phyloP scores from a whole-genome alignment of 2,113 vertebrate genomes.

The Spheniscus mendiculus region DNA sequence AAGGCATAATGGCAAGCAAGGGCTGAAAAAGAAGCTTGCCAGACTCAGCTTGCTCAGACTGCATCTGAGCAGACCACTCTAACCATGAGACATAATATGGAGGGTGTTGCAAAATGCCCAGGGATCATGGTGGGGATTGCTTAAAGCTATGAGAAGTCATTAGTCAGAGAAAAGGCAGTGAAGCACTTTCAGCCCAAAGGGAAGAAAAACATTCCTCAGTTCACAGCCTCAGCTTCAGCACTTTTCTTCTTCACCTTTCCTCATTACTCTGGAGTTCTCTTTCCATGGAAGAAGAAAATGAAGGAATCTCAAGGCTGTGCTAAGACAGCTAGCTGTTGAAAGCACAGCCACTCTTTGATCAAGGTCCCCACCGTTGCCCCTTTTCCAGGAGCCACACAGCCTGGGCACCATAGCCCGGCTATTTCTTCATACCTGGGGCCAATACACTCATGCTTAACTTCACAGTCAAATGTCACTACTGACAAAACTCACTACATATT shows the following conservation, averaged over 20 bases:
- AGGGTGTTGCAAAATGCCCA: background rate
- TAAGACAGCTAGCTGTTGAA: background rate
- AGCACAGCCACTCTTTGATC: background rate
- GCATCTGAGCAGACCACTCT: fast-evolving
- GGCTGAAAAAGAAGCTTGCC: background rate
- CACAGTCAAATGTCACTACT: background rate
- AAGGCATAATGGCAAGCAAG: background rate
- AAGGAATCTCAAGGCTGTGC: background rate
- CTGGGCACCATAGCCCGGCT: background rate
- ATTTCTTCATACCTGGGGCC: background rate
- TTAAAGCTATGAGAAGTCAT: background rate
- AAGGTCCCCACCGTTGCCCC: background rate
- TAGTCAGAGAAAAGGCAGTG: background rate
- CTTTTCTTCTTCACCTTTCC: background rate
- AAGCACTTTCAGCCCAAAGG: background rate
- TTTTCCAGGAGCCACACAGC: background rate
- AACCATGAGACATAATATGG: fast-evolving
- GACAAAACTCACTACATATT: background rate
- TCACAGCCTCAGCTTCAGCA: background rate
- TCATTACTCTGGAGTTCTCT: background rate
- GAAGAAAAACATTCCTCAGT: background rate
- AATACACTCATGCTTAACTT: background rate
- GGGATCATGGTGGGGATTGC: background rate
- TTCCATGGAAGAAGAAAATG: background rate
- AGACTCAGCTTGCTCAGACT: background rate